Conservation (phyloP, 2,888 invertebrate genomes). For the Drosophila meridionalis region DNA sequence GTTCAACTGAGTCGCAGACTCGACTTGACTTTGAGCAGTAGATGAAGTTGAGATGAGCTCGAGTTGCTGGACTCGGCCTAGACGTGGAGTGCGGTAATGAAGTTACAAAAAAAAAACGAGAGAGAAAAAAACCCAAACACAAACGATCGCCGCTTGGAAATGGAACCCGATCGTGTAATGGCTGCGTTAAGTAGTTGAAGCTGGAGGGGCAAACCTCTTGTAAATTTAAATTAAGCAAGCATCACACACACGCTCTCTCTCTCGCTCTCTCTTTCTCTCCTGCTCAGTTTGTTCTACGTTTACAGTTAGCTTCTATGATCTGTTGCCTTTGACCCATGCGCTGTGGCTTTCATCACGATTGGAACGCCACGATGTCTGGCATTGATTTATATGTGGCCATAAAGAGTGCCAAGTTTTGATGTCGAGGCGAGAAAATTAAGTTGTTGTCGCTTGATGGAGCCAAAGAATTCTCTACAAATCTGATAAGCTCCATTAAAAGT, state of each 20-base stretch:
- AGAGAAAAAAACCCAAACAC: conserved; percentile 25
- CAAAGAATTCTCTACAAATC: conserved; percentile 41
- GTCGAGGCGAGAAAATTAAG: conserved; percentile 78
- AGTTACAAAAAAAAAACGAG: conserved; percentile 56
- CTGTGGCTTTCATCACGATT: conserved; percentile 66
- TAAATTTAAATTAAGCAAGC: conserved; percentile 79
- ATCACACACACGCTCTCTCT: conserved; percentile 14
- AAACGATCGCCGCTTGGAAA: conserved; percentile 61
- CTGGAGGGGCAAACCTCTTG: conserved; percentile 59
- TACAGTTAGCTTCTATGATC: conserved; percentile 72
- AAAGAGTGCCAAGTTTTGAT: conserved; percentile 63
- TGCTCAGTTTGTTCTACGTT: conserved; percentile 8
- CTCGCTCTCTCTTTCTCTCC: conserved; percentile 21
- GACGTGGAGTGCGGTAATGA: conserved; percentile 78
- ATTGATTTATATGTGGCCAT: conserved; percentile 70
- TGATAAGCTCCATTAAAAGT: conserved; percentile 67
- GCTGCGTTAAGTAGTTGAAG: conserved; percentile 81
- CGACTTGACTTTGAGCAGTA: conserved; percentile 61
- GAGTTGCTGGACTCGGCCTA: conserved; percentile 11
- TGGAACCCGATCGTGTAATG: conserved; percentile 76
- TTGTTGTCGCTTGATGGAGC: conserved; percentile 56
- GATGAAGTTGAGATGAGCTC: conserved; percentile 40
- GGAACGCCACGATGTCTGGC: conserved; percentile 51
- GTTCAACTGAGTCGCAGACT: conserved; percentile 36
- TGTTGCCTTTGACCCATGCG: conserved; percentile 71